Conservation (phyloP, 2,113 vertebrate species). For the Cathartes aura region DNA sequence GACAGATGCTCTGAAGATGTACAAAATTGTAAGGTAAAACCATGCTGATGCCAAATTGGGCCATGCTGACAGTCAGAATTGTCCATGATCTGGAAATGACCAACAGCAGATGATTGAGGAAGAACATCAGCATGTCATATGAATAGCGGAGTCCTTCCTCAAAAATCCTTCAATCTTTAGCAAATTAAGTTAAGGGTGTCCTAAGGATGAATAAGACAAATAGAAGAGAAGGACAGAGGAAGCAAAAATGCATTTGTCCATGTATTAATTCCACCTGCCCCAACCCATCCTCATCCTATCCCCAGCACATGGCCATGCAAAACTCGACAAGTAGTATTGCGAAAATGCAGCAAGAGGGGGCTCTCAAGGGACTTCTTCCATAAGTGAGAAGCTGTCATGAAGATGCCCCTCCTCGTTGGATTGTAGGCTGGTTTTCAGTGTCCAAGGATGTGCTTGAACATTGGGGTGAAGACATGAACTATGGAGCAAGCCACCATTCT, state of each 20-base stretch:
- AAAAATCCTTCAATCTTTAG: not conserved
- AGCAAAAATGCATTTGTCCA: not conserved
- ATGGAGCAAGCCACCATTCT: not conserved
- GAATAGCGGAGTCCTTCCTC: not conserved
- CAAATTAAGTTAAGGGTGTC: not conserved
- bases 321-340: not conserved
- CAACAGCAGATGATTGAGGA: not conserved
- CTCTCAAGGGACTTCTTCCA: not conserved
- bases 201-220: not conserved
- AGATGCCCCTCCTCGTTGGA: accelerated
- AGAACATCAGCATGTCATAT: not conserved
- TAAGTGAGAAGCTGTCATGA: not conserved
- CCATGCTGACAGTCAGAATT: not conserved
- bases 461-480: accelerated
- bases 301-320: not conserved
- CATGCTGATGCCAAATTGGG: not conserved
- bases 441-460: not conserved
- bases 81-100: not conserved
- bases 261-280: not conserved
- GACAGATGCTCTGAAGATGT: not conserved
- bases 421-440: not conserved
- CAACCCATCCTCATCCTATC: not conserved
- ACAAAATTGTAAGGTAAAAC: not conserved
- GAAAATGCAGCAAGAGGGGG: not conserved
- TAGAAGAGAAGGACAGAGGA: not conserved